Evolutionary conservation across 2,113 vertebrate species (phyloP), one percentile per base, ranked within the genome.

Genomic region (Trogon melanurus): DNA sequence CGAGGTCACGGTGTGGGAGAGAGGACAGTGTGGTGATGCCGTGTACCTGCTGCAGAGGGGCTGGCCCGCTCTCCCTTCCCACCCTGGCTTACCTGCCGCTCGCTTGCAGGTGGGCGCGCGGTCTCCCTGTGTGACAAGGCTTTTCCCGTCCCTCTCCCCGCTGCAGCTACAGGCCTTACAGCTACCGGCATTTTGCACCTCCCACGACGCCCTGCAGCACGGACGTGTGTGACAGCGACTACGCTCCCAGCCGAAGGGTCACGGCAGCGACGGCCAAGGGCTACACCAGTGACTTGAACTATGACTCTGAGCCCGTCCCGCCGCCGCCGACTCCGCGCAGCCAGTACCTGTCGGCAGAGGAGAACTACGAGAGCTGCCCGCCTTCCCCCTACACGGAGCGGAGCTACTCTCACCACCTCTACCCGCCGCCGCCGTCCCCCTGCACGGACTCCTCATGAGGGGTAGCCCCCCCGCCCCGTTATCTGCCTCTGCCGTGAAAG

Each of bases 191-290:
- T 97, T 99, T 99, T 70, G 99, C 99, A 25, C 99, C 99, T 2
- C 99, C 99, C 67, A 99, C 99, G 4, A 99, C 99, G 1, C 99
- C 99, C n/a, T 99, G 99, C 98, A 99, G 99, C 98, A 99, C 99
- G 0, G 99, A 99, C 23, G 98, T 99, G 45, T 99, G 99, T 32
- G 99, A 99, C 98, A 99, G 99, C 75, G 99, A 99, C 98, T 99
- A 99, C 95, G 99, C 98, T 1, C 99, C 99, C 5, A 99, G 99
- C 81, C 98, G 99, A 18, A 98, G 99, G 26, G 85, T 96, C 8
- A 80, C 97, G 21, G 76, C 98, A 7, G 76, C 93, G 1, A 70
- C 82, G 2, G 96, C 97, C 81, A 99, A 99, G 97, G 99, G 99
- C 97, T 99, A 99, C 71, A 98, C 98, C 91, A 99, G 99, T 92